phyloP scores from a whole-genome alignment of 2,888 invertebrate species.

The Tanypteryx hageni region DNA sequence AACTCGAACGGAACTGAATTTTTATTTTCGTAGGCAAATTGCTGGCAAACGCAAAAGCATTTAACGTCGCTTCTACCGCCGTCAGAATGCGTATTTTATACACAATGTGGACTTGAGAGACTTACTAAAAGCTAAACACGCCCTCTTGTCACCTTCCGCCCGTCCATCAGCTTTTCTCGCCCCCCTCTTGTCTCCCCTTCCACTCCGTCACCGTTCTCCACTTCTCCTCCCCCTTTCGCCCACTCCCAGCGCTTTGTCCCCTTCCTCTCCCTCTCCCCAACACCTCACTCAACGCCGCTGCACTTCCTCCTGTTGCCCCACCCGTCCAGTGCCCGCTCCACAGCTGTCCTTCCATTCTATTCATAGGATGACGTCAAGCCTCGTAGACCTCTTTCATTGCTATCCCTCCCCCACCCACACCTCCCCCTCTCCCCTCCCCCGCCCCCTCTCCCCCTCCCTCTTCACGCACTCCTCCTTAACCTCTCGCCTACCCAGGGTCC shows the following conservation, averaged over 20 bases:
- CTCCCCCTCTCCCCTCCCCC: background rate
- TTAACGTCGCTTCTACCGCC: too few species aligned
- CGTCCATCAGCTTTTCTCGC: background rate
- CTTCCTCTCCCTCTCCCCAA: constrained; percentile 26
- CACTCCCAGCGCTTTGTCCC: constrained; percentile 9
- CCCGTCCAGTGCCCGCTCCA: constrained; percentile 30
- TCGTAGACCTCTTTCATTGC: constrained; percentile 14
- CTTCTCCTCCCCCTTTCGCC: background rate
- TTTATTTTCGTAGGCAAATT: too few species aligned
- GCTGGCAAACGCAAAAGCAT: too few species aligned
- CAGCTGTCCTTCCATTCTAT: constrained; percentile 59
- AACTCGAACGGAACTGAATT: too few species aligned
- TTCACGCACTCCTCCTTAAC: background rate
- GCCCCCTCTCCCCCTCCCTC: background rate
- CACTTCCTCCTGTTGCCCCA: constrained; percentile 50
- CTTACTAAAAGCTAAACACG: background rate
- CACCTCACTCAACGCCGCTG: constrained; percentile 14
- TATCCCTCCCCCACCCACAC: constrained; percentile 7
- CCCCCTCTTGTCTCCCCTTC: background rate
- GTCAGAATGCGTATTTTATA: background rate
- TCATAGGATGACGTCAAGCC: constrained; percentile 59
- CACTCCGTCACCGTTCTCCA: background rate
- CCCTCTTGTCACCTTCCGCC: constrained; percentile 5
- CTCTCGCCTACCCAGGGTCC: too few species aligned
- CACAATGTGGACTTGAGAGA: background rate